Percentiles rank a stretch among this genome's conserved stretches.
phyloP scores from a whole-genome alignment of 2,797 vertebrate genomes.

The Malacoctenus gilli region DNA sequence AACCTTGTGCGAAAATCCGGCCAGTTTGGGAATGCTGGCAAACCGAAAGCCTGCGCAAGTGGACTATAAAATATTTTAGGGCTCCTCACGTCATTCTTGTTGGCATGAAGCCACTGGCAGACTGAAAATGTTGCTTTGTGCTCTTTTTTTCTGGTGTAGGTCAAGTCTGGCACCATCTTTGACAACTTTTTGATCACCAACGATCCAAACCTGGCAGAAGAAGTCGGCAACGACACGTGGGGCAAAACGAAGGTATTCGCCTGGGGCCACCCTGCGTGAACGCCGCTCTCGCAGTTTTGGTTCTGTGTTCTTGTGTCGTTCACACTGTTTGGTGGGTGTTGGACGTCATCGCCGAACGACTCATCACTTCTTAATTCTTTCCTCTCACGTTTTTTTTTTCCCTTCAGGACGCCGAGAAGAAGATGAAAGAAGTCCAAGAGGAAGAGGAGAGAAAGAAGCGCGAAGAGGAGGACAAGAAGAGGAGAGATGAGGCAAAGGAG shows the following conservation, averaged over 20 bases:
- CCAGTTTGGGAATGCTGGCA: too few relatives aligned
- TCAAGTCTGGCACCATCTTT: constrained; percentile 88
- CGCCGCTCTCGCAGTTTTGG: too few relatives aligned
- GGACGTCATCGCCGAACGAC: neutral
- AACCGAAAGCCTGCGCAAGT: too few relatives aligned
- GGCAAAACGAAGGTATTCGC: constrained; percentile 86
- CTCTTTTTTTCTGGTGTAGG: constrained; percentile 67
- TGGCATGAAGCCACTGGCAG: neutral
- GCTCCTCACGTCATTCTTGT: neutral
- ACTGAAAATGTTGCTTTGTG: neutral
- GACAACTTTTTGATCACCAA: constrained; percentile 88
- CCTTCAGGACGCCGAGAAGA: constrained; percentile 80
- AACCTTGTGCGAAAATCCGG: too few relatives aligned
- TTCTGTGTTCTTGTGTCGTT: too few relatives aligned
- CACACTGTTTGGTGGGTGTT: too few relatives aligned
- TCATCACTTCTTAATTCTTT: neutral
- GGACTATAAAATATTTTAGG: neutral
- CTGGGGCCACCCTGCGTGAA: too few relatives aligned
- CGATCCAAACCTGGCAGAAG: constrained; percentile 85
- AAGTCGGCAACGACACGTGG: constrained; percentile 84
- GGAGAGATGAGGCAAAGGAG: constrained; percentile 78
- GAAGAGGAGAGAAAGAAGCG: constrained; percentile 79
- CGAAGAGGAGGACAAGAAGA: constrained; percentile 78
- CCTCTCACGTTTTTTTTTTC: neutral
- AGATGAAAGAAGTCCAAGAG: constrained; percentile 83